Percentiles rank a stretch among this genome's conserved stretches.
Evolutionary conservation across 2,888 invertebrate species (phyloP).

Genomic region (Arge pagana): DNA sequence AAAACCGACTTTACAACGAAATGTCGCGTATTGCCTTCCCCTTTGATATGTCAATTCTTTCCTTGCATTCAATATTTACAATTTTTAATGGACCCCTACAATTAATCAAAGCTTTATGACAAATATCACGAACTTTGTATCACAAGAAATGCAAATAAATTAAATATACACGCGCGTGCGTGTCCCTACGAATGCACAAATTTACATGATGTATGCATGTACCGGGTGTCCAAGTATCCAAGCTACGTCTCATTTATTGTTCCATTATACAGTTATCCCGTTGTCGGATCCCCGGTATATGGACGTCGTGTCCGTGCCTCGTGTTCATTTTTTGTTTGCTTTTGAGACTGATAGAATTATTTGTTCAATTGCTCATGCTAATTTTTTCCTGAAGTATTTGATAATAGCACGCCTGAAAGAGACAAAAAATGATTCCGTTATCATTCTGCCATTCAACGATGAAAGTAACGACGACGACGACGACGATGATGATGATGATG

Average conservation of each 20-base stretch:
- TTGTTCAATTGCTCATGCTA: conserved; percentile 58
- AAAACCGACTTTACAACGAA: too few species aligned
- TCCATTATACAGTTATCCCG: background rate
- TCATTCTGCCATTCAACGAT: background rate
- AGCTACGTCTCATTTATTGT: background rate
- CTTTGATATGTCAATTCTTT: conserved; percentile 21
- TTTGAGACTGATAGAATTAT: background rate
- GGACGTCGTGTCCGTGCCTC: background rate
- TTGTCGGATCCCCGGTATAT: too few species aligned
- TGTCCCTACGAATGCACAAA: background rate
- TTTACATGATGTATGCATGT: too few species aligned
- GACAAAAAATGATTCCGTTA: conserved; percentile 3
- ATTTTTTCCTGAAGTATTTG: conserved; percentile 77
- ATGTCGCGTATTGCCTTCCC: background rate
- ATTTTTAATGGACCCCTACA: conserved; percentile 7
- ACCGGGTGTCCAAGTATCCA: too few species aligned
- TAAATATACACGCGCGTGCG: conserved; percentile 12
- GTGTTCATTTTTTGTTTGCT: background rate
- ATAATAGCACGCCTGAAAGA: conserved; percentile 73
- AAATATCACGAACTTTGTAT: conserved; percentile 19
- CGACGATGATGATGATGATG: too few species aligned
- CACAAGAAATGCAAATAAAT: conserved; percentile 18
- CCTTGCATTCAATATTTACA: conserved; percentile 12
- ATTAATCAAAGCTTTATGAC: conserved; percentile 19
- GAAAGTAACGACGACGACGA: background rate